A percentile compares a stretch with the other conserved stretches of the same genome.
These are phyloP conservation scores for Drosophila yakuba DNA, from an alignment of 1,140 invertebrate genomes.

Conservation along the genomic window DNA sequence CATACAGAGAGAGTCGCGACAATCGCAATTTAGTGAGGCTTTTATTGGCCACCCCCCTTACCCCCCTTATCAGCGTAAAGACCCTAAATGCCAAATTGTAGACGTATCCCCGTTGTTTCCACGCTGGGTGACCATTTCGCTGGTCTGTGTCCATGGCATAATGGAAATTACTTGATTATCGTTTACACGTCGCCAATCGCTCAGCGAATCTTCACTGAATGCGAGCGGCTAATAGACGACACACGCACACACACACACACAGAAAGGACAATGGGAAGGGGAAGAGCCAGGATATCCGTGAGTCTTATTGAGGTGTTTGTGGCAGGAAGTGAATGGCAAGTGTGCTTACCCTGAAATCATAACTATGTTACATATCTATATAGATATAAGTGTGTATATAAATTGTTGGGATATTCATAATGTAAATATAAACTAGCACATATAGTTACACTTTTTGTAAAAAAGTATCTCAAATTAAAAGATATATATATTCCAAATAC, in stretches of 20 bases:
- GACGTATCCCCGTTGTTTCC: background rate
- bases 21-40: constrained; percentile 78
- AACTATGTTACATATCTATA: background rate
- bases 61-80: constrained; percentile 7
- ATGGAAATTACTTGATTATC: constrained; percentile 83
- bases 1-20: constrained; percentile 52
- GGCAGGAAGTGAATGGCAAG: background rate
- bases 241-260: background rate
- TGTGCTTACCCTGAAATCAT: background rate
- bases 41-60: constrained; percentile 50
- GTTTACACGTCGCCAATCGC: constrained; percentile 81
- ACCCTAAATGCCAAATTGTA: constrained; percentile 4
- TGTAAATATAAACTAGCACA: too few relatives aligned
- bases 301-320: constrained; percentile 41
- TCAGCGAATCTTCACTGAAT: constrained; percentile 58
- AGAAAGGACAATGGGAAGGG: constrained; percentile 28
- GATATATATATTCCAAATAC: background rate
- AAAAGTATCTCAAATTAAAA: too few relatives aligned
- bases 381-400: too few relatives aligned
- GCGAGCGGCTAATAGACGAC: constrained; percentile 46
- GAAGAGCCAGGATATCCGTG: constrained; percentile 35
- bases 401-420: too few relatives aligned
- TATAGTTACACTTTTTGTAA: too few relatives aligned
- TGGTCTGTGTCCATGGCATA: constrained; percentile 42
- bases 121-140: constrained; percentile 27